A percentile compares a stretch with the other conserved stretches of the same genome.
Evolutionary conservation across 1,140 invertebrate species (phyloP).

Genomic region (Ooceraea biroi): DNA sequence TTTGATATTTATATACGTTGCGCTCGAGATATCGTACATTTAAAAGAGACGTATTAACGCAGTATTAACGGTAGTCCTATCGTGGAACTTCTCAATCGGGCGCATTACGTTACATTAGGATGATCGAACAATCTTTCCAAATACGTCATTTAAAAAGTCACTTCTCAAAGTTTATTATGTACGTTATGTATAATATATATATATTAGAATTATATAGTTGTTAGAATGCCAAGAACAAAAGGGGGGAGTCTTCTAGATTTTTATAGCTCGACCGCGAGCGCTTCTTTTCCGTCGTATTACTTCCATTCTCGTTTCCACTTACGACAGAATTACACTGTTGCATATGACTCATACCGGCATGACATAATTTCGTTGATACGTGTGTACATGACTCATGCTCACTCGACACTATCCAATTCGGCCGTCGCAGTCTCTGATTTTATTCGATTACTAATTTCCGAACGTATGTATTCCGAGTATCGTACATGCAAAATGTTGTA

Average conservation of each 20-base stretch:
- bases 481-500: no score
- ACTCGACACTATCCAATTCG: neutral
- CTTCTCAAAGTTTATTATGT: conserved; percentile 35
- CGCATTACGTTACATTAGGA: conserved; percentile 29
- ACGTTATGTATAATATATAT: neutral
- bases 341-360: conserved; percentile 35
- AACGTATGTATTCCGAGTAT: neutral
- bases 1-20: conserved; percentile 30
- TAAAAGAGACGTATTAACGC: neutral
- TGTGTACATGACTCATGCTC: conserved; percentile 54
- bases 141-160: conserved; percentile 21
- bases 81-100: conserved; percentile 8
- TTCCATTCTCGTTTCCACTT: conserved; percentile 22
- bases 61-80: conserved; percentile 45
- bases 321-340: conserved; percentile 27
- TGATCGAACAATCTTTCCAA: conserved; percentile 46
- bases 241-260: conserved; percentile 29
- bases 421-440: conserved; percentile 8
- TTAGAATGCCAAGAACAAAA: conserved; percentile 25
- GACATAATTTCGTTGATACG: conserved; percentile 51
- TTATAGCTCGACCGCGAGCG: conserved; percentile 42
- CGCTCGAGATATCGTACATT: conserved; percentile 13
- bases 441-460: neutral
- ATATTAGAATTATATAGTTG: conserved; percentile 24
- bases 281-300: conserved; percentile 4